Evolutionary conservation across 2,797 vertebrate species (phyloP).

Genomic region (Hoplostethus atlanticus): DNA sequence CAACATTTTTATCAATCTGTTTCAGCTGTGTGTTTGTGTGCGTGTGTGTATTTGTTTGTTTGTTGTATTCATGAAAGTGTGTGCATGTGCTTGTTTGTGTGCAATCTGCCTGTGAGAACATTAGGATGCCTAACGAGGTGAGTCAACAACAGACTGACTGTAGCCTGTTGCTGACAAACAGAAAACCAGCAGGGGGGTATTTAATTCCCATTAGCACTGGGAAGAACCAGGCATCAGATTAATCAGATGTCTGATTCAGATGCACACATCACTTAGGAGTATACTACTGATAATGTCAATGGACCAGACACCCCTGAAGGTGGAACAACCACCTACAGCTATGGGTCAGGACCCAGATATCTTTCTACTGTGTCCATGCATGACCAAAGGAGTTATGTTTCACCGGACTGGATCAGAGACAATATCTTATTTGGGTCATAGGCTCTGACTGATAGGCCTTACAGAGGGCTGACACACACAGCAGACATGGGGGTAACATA

Average conservation of each 20-base stretch:
- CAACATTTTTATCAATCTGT: not conserved
- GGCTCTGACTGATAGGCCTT: not conserved
- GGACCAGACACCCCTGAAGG: slow-evolving; percentile 37
- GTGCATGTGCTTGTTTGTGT: slow-evolving; percentile 13
- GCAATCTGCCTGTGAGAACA: too few relatives aligned
- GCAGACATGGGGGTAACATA: not conserved
- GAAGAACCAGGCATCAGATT: slow-evolving; percentile 63
- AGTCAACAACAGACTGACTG: slow-evolving; percentile 53
- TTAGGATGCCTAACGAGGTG: slow-evolving; percentile 45
- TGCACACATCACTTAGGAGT: slow-evolving; percentile 32
- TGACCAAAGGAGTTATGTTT: slow-evolving; percentile 10
- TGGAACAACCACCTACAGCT: slow-evolving; percentile 25
- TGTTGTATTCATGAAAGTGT: not conserved
- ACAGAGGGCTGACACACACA: not conserved
- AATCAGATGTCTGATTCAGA: slow-evolving; percentile 65
- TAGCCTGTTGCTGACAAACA: slow-evolving; percentile 50
- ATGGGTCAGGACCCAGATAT: slow-evolving; percentile 14
- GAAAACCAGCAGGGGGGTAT: slow-evolving; percentile 69
- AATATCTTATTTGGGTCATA: slow-evolving; percentile 9
- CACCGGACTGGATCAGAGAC: slow-evolving; percentile 15
- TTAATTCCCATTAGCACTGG: slow-evolving; percentile 69
- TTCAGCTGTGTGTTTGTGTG: not conserved
- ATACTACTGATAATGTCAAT: slow-evolving; percentile 49
- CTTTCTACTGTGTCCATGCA: not conserved
- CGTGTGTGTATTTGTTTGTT: not conserved